A percentile compares a stretch with the other conserved stretches of the same genome.
Evolutionary conservation across 2,113 vertebrate genomes (phyloP).

Genomic region (Corydoras maculifer): DNA sequence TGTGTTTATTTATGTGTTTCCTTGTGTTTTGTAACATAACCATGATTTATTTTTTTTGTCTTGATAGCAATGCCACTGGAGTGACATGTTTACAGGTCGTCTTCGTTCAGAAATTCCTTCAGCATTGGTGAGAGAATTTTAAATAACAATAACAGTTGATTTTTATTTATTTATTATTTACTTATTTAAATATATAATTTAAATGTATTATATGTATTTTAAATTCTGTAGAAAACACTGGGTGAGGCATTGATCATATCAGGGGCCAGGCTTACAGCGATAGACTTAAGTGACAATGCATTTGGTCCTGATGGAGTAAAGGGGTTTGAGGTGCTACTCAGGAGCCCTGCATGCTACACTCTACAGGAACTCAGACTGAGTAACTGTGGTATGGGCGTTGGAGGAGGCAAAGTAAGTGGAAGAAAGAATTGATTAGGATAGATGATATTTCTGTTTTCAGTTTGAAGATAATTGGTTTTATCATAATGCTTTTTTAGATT

Average conservation of each 20-base stretch:
- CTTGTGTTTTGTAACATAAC: neutral
- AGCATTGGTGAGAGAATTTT: constrained; percentile 74
- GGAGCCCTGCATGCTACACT: constrained; percentile 80
- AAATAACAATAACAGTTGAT: no score
- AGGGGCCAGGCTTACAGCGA: constrained; percentile 78
- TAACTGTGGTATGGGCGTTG: constrained; percentile 97
- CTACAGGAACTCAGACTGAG: constrained; percentile 86
- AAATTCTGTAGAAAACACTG: constrained; percentile 73
- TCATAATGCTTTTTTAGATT: constrained; percentile 64
- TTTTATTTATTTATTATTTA: no score
- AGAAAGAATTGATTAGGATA: no score
- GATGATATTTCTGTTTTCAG: no score
- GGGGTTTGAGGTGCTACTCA: constrained; percentile 84
- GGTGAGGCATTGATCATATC: constrained; percentile 83
- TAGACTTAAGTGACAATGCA: constrained; percentile 96
- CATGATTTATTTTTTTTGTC: neutral
- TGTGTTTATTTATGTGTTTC: neutral
- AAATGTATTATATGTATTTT: no score
- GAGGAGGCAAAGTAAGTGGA: constrained; percentile 81
- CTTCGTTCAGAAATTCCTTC: constrained; percentile 90
- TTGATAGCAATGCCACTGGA: constrained; percentile 87
- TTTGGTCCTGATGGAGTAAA: constrained; percentile 93
- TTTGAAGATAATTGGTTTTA: no score
- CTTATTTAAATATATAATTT: no score
- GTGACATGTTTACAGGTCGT: constrained; percentile 97